phyloP scores from a whole-genome alignment of 2,797 vertebrate genomes.

The Peromyscus attwateri region DNA sequence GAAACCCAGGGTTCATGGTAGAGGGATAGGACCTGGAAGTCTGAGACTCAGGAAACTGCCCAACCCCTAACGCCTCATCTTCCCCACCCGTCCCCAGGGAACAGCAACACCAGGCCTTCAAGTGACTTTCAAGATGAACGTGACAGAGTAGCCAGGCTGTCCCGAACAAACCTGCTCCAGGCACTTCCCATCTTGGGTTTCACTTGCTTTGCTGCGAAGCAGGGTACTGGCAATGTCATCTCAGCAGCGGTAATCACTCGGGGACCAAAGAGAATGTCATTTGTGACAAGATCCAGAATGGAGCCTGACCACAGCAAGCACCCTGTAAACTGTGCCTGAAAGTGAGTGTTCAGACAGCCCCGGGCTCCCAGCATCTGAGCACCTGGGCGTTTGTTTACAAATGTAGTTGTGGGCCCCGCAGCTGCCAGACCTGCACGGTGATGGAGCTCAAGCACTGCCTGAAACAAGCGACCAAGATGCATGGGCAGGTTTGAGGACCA shows the following conservation, averaged over 20 bases:
- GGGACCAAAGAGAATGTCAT: not conserved
- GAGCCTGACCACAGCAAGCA: not conserved
- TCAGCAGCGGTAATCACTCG: not conserved
- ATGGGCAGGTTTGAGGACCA: not conserved
- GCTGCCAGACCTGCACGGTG: not conserved
- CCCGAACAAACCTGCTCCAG: accelerated
- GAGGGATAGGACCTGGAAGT: not conserved
- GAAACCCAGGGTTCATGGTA: not conserved
- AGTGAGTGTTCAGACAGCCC: too few species aligned
- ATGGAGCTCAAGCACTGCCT: not conserved
- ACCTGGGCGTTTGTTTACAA: not conserved
- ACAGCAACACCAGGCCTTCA: not conserved
- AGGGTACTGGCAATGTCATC: too few species aligned
- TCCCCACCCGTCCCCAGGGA: not conserved
- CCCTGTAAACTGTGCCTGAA: not conserved
- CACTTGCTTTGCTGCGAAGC: not conserved
- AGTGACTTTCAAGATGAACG: not conserved
- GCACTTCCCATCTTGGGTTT: not conserved
- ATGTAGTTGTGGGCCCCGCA: not conserved
- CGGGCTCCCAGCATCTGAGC: accelerated
- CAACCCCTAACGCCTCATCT: not conserved
- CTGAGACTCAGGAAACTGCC: not conserved
- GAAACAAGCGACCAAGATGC: not conserved
- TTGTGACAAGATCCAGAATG: not conserved
- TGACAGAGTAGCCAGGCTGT: not conserved